A percentile compares a stretch with the other conserved stretches of the same genome.
Evolutionary conservation across 2,888 invertebrate species (phyloP).

Genomic region (Nebria brevicollis): DNA sequence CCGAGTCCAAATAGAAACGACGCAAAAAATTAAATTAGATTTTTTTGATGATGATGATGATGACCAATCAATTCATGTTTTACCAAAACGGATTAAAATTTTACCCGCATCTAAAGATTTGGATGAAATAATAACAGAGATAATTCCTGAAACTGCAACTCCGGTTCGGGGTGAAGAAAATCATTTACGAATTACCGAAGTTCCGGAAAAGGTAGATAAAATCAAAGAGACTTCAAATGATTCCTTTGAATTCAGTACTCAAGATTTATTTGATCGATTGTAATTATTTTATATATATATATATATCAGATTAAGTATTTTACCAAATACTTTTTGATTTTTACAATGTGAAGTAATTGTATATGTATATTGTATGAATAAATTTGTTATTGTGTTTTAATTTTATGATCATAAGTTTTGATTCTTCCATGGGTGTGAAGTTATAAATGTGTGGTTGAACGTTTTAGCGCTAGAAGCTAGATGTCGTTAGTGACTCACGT

Average conservation of each 20-base stretch:
- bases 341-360: too few species aligned
- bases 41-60: constrained; percentile 49
- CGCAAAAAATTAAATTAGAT: constrained; percentile 49
- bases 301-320: background rate
- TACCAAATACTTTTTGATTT: too few species aligned
- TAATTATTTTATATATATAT: constrained; percentile 18
- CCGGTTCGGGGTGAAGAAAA: background rate
- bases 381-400: too few species aligned
- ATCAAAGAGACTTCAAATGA: constrained; percentile 48
- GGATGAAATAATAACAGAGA: background rate
- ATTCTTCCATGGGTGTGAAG: too few species aligned
- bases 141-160: background rate
- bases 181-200: background rate
- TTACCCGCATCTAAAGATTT: background rate
- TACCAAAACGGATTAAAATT: constrained; percentile 51
- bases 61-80: constrained; percentile 39
- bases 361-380: too few species aligned
- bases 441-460: background rate
- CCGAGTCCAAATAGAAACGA: constrained; percentile 29
- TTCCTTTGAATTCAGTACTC: constrained; percentile 53
- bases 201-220: background rate
- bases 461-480: constrained; percentile 4
- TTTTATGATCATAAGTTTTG: too few species aligned
- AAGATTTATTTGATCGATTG: constrained; percentile 55
- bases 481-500: constrained; percentile 28